phyloP scores from a whole-genome alignment of 2,888 invertebrate genomes.

The Protula sp. region DNA sequence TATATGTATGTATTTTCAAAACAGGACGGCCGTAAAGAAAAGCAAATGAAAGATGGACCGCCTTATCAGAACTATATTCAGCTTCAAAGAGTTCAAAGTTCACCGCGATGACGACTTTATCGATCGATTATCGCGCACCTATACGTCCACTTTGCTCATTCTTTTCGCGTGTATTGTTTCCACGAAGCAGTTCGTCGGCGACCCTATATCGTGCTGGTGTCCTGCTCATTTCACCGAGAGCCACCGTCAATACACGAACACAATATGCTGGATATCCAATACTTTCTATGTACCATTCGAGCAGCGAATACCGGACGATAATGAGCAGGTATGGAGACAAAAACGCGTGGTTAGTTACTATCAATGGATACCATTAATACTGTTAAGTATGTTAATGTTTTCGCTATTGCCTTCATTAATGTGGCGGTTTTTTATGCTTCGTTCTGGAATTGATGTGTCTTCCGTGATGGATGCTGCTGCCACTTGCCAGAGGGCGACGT shows the following conservation, averaged over 20 bases:
- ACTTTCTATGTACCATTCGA: constrained; percentile 56
- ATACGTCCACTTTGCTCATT: constrained; percentile 47
- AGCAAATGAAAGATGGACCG: constrained; percentile 19
- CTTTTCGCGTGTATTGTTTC: constrained; percentile 50
- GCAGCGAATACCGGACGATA: constrained; percentile 50
- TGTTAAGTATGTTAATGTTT: constrained; percentile 14
- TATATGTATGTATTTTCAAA: too few species aligned
- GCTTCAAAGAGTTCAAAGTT: constrained; percentile 37
- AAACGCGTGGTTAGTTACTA: constrained; percentile 19
- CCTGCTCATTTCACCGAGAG: constrained; percentile 57
- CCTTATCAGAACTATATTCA: constrained; percentile 19
- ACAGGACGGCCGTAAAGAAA: too few species aligned
- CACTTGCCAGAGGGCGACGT: constrained; percentile 19
- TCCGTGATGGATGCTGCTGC: constrained; percentile 21
- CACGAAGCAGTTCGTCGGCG: constrained; percentile 51
- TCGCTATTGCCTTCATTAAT: constrained; percentile 19
- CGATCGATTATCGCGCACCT: constrained; percentile 48
- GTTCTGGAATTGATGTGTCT: constrained; percentile 23
- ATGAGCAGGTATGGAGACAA: constrained; percentile 36
- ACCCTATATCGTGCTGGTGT: constrained; percentile 52
- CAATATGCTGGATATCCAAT: constrained; percentile 58
- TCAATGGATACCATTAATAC: constrained; percentile 26
- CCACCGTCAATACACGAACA: constrained; percentile 57
- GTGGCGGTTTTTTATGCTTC: constrained; percentile 24
- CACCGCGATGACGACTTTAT: constrained; percentile 50